phyloP scores from a whole-genome alignment of 1,140 invertebrate species.

The Formica selysi region DNA sequence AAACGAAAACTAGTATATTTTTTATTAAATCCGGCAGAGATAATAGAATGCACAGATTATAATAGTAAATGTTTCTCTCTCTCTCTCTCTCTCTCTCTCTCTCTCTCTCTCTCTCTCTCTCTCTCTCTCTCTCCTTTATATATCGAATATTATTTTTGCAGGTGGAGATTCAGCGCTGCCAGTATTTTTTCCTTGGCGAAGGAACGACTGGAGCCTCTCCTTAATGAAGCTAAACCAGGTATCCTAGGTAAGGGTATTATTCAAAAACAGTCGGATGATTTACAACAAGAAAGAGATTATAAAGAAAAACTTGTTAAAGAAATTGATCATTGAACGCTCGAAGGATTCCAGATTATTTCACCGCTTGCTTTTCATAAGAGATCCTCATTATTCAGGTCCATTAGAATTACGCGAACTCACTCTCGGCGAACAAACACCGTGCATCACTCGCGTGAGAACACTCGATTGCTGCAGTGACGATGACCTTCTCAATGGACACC shows the following conservation, averaged over 20 bases:
- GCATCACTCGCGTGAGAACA: constrained; percentile 81
- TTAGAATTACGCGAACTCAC: constrained; percentile 83
- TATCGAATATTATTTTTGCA: constrained; percentile 71
- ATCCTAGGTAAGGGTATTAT: constrained; percentile 84
- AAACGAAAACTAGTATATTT: background rate
- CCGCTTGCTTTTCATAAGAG: constrained; percentile 1
- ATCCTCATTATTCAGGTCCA: constrained; percentile 72
- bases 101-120: background rate
- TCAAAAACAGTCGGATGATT: background rate
- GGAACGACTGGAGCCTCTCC: constrained; percentile 85
- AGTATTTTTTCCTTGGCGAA: constrained; percentile 86
- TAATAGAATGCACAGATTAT: background rate
- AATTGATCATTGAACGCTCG: constrained; percentile 29
- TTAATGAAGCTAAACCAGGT: constrained; percentile 86
- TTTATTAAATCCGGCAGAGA: background rate
- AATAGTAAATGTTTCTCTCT: too few species aligned
- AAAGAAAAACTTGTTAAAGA: background rate
- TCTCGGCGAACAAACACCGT: constrained; percentile 84
- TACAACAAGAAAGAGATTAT: background rate
- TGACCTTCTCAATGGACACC: constrained; percentile 62
- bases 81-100: too few species aligned
- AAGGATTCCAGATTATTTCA: constrained; percentile 31
- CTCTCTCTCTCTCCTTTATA: background rate
- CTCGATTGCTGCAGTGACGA: constrained; percentile 82
- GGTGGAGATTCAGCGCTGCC: constrained; percentile 87